Evolutionary conservation across 2,888 invertebrate genomes (phyloP).

Genomic region (Drosophila koepferae): DNA sequence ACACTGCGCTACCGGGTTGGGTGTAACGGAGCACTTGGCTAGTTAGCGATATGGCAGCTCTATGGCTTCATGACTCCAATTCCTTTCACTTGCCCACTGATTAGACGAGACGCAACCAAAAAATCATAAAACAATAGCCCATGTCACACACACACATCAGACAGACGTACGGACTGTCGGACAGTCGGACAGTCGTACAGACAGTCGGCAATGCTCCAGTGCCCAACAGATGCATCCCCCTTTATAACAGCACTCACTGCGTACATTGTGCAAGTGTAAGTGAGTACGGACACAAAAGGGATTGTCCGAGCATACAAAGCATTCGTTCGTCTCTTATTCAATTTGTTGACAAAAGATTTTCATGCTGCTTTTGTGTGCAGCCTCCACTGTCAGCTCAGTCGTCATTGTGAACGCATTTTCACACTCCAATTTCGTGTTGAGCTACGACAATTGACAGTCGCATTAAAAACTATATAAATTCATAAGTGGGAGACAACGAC

Average conservation of each 20-base stretch:
- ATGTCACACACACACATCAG: constrained; percentile 41
- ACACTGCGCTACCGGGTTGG: constrained; percentile 80
- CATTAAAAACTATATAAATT: constrained; percentile 31
- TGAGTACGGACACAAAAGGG: constrained; percentile 44
- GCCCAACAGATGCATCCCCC: constrained; percentile 53
- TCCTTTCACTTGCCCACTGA: constrained; percentile 77
- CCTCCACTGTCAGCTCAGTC: constrained; percentile 19
- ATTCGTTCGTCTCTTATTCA: constrained; percentile 63
- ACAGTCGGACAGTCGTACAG: constrained; percentile 6
- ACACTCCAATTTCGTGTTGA: constrained; percentile 74
- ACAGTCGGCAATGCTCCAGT: constrained; percentile 65
- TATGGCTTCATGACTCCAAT: constrained; percentile 70
- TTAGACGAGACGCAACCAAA: constrained; percentile 60
- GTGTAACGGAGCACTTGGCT: constrained; percentile 67
- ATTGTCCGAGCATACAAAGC: constrained; percentile 57
- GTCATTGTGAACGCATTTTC: constrained; percentile 75
- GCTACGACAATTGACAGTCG: constrained; percentile 47
- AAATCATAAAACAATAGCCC: constrained; percentile 56
- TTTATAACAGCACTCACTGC: constrained; percentile 9
- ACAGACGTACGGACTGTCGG: constrained; percentile 13
- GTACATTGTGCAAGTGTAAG: constrained; percentile 14
- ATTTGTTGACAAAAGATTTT: constrained; percentile 69
- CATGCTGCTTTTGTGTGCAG: constrained; percentile 59
- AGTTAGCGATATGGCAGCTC: constrained; percentile 73
- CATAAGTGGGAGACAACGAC: constrained; percentile 40